Percentiles rank a stretch among this genome's conserved stretches.
Conservation (phyloP, 2,113 vertebrate genomes). For the Monarcha castaneiventris region DNA sequence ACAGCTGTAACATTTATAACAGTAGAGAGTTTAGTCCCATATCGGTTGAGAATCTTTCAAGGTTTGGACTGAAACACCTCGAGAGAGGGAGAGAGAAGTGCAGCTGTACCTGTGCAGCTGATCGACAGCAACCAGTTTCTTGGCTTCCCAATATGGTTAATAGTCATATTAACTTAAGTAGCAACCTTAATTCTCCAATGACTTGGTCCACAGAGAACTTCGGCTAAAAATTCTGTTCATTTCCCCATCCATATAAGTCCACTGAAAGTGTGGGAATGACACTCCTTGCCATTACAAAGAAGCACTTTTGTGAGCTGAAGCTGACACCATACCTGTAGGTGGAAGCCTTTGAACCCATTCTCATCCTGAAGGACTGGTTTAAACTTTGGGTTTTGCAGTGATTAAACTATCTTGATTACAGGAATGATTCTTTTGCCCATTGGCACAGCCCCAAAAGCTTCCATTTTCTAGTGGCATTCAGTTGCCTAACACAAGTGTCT, state of each 20-base stretch:
- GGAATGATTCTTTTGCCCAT: not conserved
- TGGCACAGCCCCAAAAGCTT: not conserved
- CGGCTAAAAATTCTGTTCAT: not conserved
- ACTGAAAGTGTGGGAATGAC: not conserved
- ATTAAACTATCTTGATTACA: not conserved
- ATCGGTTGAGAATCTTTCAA: not conserved
- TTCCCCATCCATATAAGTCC: not conserved
- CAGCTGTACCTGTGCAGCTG: not conserved
- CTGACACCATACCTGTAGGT: accelerated
- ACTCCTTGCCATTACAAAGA: not conserved
- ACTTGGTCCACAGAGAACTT: not conserved
- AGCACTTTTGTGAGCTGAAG: not conserved
- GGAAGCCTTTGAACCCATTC: not conserved
- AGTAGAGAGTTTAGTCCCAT: not conserved
- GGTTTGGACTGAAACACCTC: not conserved
- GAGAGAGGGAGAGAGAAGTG: not conserved
- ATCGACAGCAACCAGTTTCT: not conserved
- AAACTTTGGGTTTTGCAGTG: not conserved
- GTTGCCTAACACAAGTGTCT: not conserved
- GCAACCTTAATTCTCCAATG: not conserved
- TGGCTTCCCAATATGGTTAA: not conserved
- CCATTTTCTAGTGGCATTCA: not conserved
- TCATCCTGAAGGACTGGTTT: not conserved
- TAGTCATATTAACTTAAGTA: not conserved
- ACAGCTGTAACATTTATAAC: not conserved